These are phyloP conservation scores for Hipposideros armiger DNA, from an alignment of 2,113 vertebrate genomes.

Conservation along the genomic window DNA sequence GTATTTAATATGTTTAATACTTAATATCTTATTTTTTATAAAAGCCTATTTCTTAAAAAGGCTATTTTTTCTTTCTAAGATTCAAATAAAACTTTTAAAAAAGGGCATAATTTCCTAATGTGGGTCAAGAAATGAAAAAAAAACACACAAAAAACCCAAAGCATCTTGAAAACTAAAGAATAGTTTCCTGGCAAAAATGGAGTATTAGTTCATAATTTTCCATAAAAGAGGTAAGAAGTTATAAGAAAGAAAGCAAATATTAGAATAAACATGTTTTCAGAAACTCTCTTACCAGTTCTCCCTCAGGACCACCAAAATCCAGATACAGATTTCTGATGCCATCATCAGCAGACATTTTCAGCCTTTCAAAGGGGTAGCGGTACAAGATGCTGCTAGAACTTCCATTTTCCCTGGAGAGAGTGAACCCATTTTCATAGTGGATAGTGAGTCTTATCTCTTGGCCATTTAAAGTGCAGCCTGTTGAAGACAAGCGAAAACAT, in stretches of 20 bases:
- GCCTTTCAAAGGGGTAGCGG: slow-evolving; percentile 96
- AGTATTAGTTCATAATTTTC: neutral
- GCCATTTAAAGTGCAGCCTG: slow-evolving; percentile 93
- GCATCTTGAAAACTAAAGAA: slow-evolving; percentile 13
- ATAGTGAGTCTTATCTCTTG: slow-evolving; percentile 94
- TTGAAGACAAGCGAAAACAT: neutral
- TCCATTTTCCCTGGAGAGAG: slow-evolving; percentile 89
- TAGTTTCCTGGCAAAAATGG: neutral
- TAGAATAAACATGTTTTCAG: neutral
- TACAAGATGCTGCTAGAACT: slow-evolving; percentile 88
- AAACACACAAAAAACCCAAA: neutral
- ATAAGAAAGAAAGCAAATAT: neutral
- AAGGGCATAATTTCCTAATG: neutral
- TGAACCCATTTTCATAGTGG: slow-evolving; percentile 98
- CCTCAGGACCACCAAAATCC: slow-evolving; percentile 97
- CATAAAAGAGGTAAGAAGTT: neutral
- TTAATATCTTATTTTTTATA: slow-evolving; percentile 25
- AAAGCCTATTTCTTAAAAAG: slow-evolving; percentile 3
- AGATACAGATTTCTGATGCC: slow-evolving; percentile 95
- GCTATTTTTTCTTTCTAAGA: slow-evolving; percentile 37
- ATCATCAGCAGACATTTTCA: slow-evolving; percentile 96
- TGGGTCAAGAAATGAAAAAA: neutral
- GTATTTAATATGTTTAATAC: neutral
- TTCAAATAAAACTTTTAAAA: slow-evolving; percentile 31
- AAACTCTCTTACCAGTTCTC: slow-evolving; percentile 94